These are phyloP conservation scores for Podocnemis expansa DNA, from an alignment of 2,113 vertebrate species.

Conservation along the genomic window DNA sequence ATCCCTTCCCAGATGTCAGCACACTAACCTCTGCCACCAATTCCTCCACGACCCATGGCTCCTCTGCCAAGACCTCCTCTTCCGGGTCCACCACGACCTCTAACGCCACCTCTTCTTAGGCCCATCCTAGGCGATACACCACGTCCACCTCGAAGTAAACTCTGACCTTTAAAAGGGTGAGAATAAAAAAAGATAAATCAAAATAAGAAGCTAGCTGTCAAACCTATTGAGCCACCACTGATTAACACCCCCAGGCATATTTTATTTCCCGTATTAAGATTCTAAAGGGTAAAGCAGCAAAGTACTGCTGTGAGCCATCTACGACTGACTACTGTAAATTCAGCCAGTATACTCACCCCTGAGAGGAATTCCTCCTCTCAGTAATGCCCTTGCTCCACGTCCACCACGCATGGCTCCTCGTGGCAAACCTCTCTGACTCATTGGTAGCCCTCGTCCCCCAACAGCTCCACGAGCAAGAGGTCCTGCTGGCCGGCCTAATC, in stretches of 20 bases:
- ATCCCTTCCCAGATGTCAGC: background rate
- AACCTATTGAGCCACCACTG: rapidly evolving
- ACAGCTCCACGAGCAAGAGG: conserved; percentile 81
- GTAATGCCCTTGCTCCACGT: conserved; percentile 82
- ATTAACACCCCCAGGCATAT: background rate
- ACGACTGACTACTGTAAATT: rapidly evolving
- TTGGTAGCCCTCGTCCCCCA: conserved; percentile 83
- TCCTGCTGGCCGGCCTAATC: conserved; percentile 90
- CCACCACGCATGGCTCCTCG: conserved; percentile 86
- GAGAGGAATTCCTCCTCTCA: conserved; percentile 87
- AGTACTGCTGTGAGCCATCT: rapidly evolving
- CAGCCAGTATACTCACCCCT: conserved; percentile 78
- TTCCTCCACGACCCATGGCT: conserved; percentile 82
- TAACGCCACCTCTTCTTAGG: conserved; percentile 85
- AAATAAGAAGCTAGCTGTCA: background rate
- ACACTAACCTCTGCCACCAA: conserved; percentile 83
- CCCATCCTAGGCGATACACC: conserved; percentile 86
- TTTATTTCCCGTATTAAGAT: background rate
- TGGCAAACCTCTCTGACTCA: conserved; percentile 86
- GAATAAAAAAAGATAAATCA: background rate
- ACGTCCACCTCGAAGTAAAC: conserved; percentile 86
- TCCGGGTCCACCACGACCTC: conserved; percentile 85
- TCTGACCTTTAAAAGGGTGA: conserved; percentile 73
- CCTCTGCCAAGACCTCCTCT: conserved; percentile 83
- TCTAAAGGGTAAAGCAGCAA: rapidly evolving